A percentile compares a stretch with the other conserved stretches of the same genome.
These are phyloP conservation scores for Gobio occitaniae DNA, from an alignment of 2,797 vertebrate species.

Conservation along the genomic window DNA sequence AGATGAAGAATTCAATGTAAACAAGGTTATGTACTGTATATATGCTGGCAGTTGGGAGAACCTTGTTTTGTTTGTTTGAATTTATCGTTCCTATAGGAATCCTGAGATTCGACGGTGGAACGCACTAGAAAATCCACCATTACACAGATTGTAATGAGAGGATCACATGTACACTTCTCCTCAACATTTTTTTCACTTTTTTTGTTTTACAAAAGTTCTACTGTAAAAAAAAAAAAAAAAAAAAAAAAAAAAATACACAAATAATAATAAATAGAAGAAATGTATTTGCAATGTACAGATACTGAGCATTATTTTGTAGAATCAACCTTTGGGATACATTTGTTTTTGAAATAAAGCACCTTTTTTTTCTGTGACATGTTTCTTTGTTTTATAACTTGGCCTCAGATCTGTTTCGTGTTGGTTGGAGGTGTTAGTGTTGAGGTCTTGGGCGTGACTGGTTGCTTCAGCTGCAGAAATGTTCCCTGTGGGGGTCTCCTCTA, in stretches of 20 bases:
- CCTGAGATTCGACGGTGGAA: constrained; percentile 52
- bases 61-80: constrained; percentile 42
- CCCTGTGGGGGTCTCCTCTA: constrained; percentile 28
- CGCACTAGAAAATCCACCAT: constrained; percentile 51
- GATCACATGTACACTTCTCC: constrained; percentile 63
- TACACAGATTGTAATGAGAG: constrained; percentile 50
- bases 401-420: constrained; percentile 2
- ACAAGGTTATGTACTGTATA: constrained; percentile 49
- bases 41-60: constrained; percentile 41
- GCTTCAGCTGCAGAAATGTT: constrained; percentile 35
- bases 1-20: constrained; percentile 14
- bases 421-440: constrained; percentile 11
- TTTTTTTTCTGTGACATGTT: constrained; percentile 76
- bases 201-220: constrained; percentile 65
- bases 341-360: constrained; percentile 83
- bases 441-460: constrained; percentile 35
- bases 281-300: constrained; percentile 66
- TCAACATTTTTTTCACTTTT: constrained; percentile 65
- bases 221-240: constrained; percentile 59
- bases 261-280: constrained; percentile 13
- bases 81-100: constrained; percentile 58
- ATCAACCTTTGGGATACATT: constrained; percentile 68
- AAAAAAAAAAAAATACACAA: background rate
- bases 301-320: constrained; percentile 75
- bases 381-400: constrained; percentile 26